A percentile compares a stretch with the other conserved stretches of the same genome.
Evolutionary conservation across 2,113 vertebrate species (phyloP).

Genomic region (Rhea pennata): DNA sequence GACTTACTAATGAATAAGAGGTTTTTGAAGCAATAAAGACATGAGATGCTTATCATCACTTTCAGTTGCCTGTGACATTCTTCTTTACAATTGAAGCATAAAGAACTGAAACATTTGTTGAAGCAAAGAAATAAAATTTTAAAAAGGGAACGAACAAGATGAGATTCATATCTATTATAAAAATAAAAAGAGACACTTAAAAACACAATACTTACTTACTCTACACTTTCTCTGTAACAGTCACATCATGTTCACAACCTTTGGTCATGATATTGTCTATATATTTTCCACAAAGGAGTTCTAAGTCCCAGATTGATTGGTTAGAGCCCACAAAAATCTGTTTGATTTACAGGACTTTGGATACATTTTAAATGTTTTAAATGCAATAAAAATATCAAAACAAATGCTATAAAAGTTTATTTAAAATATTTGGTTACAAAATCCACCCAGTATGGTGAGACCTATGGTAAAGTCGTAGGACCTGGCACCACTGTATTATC

Average conservation of each 20-base stretch:
- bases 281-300: neutral
- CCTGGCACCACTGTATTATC: neutral
- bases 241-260: neutral
- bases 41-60: no score
- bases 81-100: no score
- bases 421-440: neutral
- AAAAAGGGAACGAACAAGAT: neutral
- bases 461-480: neutral
- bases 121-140: no score
- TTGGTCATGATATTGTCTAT: neutral
- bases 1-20: no score
- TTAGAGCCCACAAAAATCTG: neutral
- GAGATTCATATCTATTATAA: neutral
- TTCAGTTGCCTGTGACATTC: no score
- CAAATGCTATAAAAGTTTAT: neutral
- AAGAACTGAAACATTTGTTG: no score
- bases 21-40: no score
- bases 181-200: neutral
- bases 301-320: neutral
- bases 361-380: neutral
- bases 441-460: neutral
- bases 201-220: neutral
- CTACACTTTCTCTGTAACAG: neutral
- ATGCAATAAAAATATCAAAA: neutral
- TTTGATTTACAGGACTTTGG: neutral